Base-by-base conservation (phyloP, 2,797 vertebrate species). In the Microchirus variegatus region DNA sequence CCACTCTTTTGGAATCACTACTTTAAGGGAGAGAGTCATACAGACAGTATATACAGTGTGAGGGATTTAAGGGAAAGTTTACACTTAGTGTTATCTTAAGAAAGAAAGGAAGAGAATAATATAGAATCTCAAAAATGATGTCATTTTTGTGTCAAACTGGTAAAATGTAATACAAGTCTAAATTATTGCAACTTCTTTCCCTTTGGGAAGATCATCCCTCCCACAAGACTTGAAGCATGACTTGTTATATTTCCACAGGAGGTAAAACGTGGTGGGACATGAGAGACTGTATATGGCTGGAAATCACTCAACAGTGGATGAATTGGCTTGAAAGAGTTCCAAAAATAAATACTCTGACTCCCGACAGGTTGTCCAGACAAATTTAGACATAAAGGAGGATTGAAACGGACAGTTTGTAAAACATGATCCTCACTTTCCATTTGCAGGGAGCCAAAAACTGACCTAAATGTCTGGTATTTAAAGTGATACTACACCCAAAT, bases 171-270 rank as follows among this genome's bases (percentile, higher is more conserved):
- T 14, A 16, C 50, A 17, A 40, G 17, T 19, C n/a, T 47, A 17
- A 59, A 66, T 40, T 40, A 4, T 58, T 45, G 53, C 42, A 47
- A 37, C 10, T 38, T 16, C 11, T 56, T 59, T 72, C 11, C 56
- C 53, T 47, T 46, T 63, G 49, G 78, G 79, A 72, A 65, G 18
- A n/a, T 41, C 9, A 54, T 35, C 60, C 13, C 40, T 47, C n/a
- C 59, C 69, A 69, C 77, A 71, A 50, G 46, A 56, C 40, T 35
- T 53, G 31, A 61, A 59, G 66, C 67, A 9, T 67, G 31, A 50
- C 67, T 66, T 63, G 69, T 67, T 80, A 22, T 80, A 59, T 77
- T 81, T 77, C 54, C 53, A 59, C 61, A 67, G 64, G 49, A 67
- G 52, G 58, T 73, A 67, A 67, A 70, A 75, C 38, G 35, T 41